Evolutionary conservation across 2,888 invertebrate species (phyloP).

Genomic region (Spatulosminthurus flaviceps): DNA sequence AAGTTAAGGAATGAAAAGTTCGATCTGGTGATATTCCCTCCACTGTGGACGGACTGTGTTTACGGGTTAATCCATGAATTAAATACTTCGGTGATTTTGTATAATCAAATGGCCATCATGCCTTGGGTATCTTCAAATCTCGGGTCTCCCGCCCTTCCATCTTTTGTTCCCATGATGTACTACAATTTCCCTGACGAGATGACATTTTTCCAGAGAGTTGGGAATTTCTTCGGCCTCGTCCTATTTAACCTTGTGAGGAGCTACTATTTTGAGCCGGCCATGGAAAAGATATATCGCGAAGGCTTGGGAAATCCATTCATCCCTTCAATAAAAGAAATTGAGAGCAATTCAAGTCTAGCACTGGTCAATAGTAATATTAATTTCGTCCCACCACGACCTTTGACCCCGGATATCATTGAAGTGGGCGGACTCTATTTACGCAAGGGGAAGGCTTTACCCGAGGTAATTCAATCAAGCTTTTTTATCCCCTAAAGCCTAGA

Average conservation of each 20-base stretch:
- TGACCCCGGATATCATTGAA: background rate
- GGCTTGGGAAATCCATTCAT: too few relatives aligned
- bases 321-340: background rate
- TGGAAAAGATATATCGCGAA: background rate
- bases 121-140: background rate
- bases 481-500: too few relatives aligned
- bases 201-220: constrained; percentile 17
- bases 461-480: background rate
- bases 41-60: constrained; percentile 67
- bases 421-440: background rate
- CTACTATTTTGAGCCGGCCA: background rate
- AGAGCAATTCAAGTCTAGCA: background rate
- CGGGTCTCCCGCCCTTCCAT: background rate
- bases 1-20: constrained; percentile 47
- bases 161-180: background rate
- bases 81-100: constrained; percentile 63
- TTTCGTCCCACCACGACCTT: background rate
- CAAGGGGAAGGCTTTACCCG: background rate
- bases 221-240: constrained; percentile 49
- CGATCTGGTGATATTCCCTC: constrained; percentile 64
- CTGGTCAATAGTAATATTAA: background rate
- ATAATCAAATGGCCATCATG: constrained; percentile 29
- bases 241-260: background rate
- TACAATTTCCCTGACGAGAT: background rate
- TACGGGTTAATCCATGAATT: constrained; percentile 69